Base-by-base conservation (phyloP, 2,888 invertebrate species). In the Trachelus tabidus region DNA sequence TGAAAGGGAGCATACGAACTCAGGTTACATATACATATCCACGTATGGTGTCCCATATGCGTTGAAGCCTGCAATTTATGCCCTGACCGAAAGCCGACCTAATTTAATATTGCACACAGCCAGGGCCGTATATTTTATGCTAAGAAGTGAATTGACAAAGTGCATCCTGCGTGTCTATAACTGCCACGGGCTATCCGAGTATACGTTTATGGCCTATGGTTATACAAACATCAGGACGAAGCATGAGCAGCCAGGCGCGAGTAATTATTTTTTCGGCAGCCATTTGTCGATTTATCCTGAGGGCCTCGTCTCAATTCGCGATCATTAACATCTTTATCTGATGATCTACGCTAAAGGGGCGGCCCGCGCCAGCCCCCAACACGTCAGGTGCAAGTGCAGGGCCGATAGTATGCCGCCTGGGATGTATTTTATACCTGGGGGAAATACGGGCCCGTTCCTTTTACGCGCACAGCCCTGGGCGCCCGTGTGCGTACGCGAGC, bases 341-440 rank as follows among this genome's bases (percentile, higher is more conserved):
- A 34, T 37, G 81, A 89, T 89, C 86, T 85, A 83, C 81, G 81
- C 73, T 78, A 73, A 83, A 83, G 78, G 82, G 85, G 85, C 85
- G 83, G 73, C 79, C 77, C 75, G 77, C 71, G 40, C 79, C 80
- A 77, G 75, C 82, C 82, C 83, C 79, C 83, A 75, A 81, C 83
- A 83, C 84, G 87, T 89, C 89, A 89, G 88, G 89, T 89, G 89
- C 86, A 87, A 85, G 81, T 77, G 74, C 75, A 69, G 77, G 31
- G 31, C 71, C 71, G 31, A 71, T 31, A 33, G 71, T 34, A 23
- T 31, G 12, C 71, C 71, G 71, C 31, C 12, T 56, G 23, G 56
- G 23, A 56, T 56, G 56, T 56, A 23, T 56, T 56, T 56, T 56
- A 56, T 56, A 56, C 56, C 56, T 73, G 69, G 76, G 40, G 68